phyloP scores from a whole-genome alignment of 92 coral and sea anemone species.

The Phenganax stokvisi region DNA sequence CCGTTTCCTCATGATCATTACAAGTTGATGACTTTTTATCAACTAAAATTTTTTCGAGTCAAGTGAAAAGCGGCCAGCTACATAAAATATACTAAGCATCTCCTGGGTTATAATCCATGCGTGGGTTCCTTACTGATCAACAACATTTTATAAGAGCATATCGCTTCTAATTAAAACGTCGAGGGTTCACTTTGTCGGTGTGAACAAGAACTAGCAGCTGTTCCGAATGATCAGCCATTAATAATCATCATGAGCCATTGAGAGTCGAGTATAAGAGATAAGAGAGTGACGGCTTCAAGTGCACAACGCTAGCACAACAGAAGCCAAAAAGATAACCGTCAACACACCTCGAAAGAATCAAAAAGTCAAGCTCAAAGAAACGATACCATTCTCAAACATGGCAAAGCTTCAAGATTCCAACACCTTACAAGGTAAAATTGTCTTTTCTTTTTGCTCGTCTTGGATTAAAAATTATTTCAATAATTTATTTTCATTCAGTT shows the following conservation, averaged over 20 bases:
- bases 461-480: slow-evolving; percentile 13
- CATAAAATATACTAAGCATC: too few relatives aligned
- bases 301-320: slow-evolving; percentile 25
- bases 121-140: slow-evolving; percentile 1
- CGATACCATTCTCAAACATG: not conserved
- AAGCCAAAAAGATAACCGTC: slow-evolving; percentile 5
- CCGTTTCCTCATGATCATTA: too few relatives aligned
- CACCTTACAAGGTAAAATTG: not conserved
- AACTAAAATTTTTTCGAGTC: too few relatives aligned
- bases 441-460: not conserved
- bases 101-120: not conserved
- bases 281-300: slow-evolving; percentile 18
- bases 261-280: slow-evolving; percentile 18
- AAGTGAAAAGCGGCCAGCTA: too few relatives aligned
- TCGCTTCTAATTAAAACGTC: slow-evolving; percentile 22
- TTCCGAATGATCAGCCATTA: slow-evolving; percentile 17
- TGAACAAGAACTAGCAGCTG: slow-evolving; percentile 16
- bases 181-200: slow-evolving; percentile 19
- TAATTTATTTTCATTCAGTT: slow-evolving; percentile 22
- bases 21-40: too few relatives aligned
- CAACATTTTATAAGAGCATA: not conserved
- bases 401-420: not conserved
- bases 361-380: not conserved
- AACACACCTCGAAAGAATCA: not conserved
- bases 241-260: slow-evolving; percentile 32